Evolutionary conservation across 2,797 vertebrate species (phyloP), one percentile per base, ranked within the genome.

Genomic region (Rhinophrynus dorsalis): DNA sequence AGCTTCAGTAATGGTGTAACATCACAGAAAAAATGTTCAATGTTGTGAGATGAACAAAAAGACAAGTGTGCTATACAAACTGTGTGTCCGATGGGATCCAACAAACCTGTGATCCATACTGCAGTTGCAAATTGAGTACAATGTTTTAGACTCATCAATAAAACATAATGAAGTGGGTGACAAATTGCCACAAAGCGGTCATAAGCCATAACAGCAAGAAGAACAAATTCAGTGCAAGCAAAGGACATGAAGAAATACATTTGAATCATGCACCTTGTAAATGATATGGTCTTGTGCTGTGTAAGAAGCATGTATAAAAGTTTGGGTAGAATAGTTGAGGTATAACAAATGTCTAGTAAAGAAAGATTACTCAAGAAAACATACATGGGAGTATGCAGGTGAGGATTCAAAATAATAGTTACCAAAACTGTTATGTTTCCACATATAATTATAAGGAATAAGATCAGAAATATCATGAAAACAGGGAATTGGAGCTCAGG

Each of bases 1-100:
- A 65, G 37, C 17, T 65, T 40, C 8, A 65, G 26, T 6, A 65
- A 1, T 20, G 62, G 47, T n/a, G 13, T 65, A 0, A 51, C 33
- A n/a, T 65, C 62, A 65, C 40, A 44, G 17, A 44, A 44, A 44
- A 44, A 44, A 44, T 44, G 40, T 6, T 44, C 40, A 20, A 44
- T 54, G 9, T 27, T 0, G 32, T 42, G 11, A 6, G 33, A 54
- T 17, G 24, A 8, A 40, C 62, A 65, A 30, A 29, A 65, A 17
- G 23, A 65, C 5, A 65, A 17, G 13, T 21, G 40, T 20, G 35
- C 26, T 65, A 65, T 52, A 1, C 40, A 17, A n/a, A 65, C 33
- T 29, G 62, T 35, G 30, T 52, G 35, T 3, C 47, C 21, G 21
- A 10, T 18, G 18, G 61, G 47, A 23, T 54, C 48, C 27, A 65